Percentiles rank a stretch among this genome's conserved stretches.
Conservation (phyloP, 2,797 vertebrate genomes). For the Neopelma chrysocephalum region DNA sequence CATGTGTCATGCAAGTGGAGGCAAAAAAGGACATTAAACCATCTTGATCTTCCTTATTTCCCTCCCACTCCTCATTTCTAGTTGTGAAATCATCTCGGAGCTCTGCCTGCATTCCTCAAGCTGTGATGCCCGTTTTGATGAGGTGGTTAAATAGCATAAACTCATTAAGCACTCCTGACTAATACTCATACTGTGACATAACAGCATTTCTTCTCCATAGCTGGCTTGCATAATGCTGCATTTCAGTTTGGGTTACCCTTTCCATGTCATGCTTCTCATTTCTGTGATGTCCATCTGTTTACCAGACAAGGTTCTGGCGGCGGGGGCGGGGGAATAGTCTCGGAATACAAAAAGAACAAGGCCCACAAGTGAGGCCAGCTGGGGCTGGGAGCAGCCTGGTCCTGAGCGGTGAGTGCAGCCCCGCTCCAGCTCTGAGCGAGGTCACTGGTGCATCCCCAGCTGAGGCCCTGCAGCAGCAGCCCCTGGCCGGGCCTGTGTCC, state of each 20-base stretch:
- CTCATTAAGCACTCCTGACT: not conserved
- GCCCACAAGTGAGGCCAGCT: not conserved
- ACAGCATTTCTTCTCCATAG: not conserved
- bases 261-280: not conserved
- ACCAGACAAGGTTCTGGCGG: not conserved
- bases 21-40: not conserved
- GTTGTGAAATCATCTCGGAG: not conserved
- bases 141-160: not conserved
- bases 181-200: not conserved
- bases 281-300: not conserved
- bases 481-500: not conserved
- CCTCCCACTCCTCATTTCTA: not conserved
- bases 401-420: not conserved
- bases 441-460: not conserved
- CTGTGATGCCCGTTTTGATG: not conserved
- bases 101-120: not conserved
- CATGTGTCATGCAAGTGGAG: not conserved
- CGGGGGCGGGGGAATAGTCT: accelerated
- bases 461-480: not conserved
- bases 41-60: not conserved
- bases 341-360: not conserved
- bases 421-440: not conserved
- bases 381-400: not conserved
- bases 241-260: not conserved
- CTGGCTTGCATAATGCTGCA: not conserved